phyloP scores from a whole-genome alignment of 1,140 invertebrate genomes.

The Drosophila ironensis region DNA sequence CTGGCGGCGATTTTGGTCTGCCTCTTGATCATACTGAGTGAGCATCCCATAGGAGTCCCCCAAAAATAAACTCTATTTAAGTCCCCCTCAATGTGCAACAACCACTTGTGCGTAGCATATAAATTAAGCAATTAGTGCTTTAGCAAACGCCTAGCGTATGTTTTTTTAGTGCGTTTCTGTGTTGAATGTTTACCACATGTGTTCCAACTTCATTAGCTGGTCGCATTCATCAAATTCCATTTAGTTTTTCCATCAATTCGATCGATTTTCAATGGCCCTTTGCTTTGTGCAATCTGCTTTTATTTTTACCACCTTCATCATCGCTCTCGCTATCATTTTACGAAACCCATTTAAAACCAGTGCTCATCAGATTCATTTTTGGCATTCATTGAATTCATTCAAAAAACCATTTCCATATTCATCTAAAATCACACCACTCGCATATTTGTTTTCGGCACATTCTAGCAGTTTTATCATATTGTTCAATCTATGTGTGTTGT shows the following conservation, averaged over 20 bases:
- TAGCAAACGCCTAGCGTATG: conserved; percentile 54
- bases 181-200: too few species aligned
- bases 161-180: conserved; percentile 6
- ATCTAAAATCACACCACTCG: conserved; percentile 1
- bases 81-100: conserved; percentile 32
- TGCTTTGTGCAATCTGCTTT: conserved; percentile 18
- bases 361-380: conserved; percentile 38
- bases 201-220: conserved; percentile 46
- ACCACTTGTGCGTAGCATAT: conserved; percentile 22
- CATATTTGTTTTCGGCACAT: conserved; percentile 59
- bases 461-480: conserved; percentile 22
- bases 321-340: conserved; percentile 38
- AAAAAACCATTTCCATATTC: conserved; percentile 33
- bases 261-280: conserved; percentile 8
- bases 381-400: conserved; percentile 28
- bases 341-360: conserved; percentile 60
- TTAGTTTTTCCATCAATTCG: conserved; percentile 31
- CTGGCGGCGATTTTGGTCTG: conserved; percentile 96
- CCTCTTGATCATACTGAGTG: conserved; percentile 96
- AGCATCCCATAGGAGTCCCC: conserved; percentile 81
- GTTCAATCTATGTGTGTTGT: conserved; percentile 21
- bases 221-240: conserved; percentile 23
- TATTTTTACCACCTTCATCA: conserved; percentile 19
- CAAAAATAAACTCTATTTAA: neutral
- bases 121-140: conserved; percentile 55